Conservation (phyloP, 2,888 invertebrate genomes). For the Andrena camellia region DNA sequence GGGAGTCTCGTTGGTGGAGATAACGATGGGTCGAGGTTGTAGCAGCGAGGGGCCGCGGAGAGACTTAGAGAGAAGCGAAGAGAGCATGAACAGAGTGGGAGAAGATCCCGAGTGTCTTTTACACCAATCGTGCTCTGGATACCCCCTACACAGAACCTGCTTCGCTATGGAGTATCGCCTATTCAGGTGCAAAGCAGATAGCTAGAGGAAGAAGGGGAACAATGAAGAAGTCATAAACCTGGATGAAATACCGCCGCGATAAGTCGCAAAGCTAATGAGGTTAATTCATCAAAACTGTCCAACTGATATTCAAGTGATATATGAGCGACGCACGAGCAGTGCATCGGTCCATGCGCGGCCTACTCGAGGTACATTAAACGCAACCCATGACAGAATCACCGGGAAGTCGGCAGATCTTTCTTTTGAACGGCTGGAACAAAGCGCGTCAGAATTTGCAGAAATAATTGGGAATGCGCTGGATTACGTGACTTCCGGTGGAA, state of each 20-base stretch:
- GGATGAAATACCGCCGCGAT: conserved; percentile 70
- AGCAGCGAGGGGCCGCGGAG: conserved; percentile 42
- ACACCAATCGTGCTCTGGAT: conserved; percentile 62
- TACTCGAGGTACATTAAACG: no score
- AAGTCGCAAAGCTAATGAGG: conserved; percentile 77
- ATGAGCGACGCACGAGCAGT: conserved; percentile 47
- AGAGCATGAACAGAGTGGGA: conserved; percentile 59
- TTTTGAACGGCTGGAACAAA: background rate
- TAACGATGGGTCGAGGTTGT: conserved; percentile 71
- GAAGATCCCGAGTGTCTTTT: conserved; percentile 70
- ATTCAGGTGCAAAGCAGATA: background rate
- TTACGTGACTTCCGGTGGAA: conserved; percentile 38
- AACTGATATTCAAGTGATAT: conserved; percentile 74
- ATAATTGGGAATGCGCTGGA: conserved; percentile 47
- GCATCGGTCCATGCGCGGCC: conserved; percentile 37
- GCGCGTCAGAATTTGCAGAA: conserved; percentile 26
- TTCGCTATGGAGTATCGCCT: conserved; percentile 38
- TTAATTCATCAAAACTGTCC: conserved; percentile 80
- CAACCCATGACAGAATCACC: background rate
- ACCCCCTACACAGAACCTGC: background rate
- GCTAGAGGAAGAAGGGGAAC: conserved; percentile 47
- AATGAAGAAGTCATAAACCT: conserved; percentile 73
- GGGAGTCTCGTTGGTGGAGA: conserved; percentile 71
- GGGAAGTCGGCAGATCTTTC: background rate
- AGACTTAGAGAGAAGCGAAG: conserved; percentile 42